phyloP scores from a whole-genome alignment of 2,797 vertebrate genomes.

The Urosaurus nigricauda region DNA sequence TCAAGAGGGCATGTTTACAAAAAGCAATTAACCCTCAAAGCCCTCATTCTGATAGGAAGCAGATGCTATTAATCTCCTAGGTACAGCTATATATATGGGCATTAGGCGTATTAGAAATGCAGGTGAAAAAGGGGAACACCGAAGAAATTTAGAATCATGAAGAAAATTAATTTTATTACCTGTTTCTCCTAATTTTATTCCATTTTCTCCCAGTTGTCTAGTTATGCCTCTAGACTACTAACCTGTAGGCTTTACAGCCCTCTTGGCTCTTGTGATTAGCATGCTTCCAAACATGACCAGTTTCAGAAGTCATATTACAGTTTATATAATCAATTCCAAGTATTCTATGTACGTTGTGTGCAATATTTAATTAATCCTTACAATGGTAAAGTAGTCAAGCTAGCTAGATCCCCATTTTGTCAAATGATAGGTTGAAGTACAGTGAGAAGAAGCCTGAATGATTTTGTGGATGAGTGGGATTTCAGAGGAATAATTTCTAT shows the following conservation, averaged over 20 bases:
- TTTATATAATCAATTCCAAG: background rate
- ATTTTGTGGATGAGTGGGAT: background rate
- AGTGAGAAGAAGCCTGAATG: background rate
- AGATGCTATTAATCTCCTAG: constrained; percentile 30
- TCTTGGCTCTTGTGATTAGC: background rate
- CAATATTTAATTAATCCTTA: background rate
- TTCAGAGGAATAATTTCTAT: too few relatives aligned
- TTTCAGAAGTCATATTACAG: background rate
- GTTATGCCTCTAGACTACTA: constrained; percentile 1
- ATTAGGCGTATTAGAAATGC: constrained; percentile 24
- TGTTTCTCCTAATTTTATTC: background rate
- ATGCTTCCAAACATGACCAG: background rate
- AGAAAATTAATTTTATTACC: constrained; percentile 7
- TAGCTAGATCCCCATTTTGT: background rate
- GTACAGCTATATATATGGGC: constrained; percentile 23
- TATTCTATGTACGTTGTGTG: background rate
- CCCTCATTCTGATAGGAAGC: constrained; percentile 39
- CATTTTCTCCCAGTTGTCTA: background rate
- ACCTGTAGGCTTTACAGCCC: too few relatives aligned
- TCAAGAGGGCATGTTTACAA: constrained; percentile 16
- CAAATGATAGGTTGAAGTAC: background rate
- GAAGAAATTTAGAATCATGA: background rate
- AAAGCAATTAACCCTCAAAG: background rate
- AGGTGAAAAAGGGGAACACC: constrained; percentile 1
- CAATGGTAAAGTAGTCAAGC: too few relatives aligned